Base-by-base conservation (phyloP, 2,113 vertebrate genomes). In the Heterotis niloticus region DNA sequence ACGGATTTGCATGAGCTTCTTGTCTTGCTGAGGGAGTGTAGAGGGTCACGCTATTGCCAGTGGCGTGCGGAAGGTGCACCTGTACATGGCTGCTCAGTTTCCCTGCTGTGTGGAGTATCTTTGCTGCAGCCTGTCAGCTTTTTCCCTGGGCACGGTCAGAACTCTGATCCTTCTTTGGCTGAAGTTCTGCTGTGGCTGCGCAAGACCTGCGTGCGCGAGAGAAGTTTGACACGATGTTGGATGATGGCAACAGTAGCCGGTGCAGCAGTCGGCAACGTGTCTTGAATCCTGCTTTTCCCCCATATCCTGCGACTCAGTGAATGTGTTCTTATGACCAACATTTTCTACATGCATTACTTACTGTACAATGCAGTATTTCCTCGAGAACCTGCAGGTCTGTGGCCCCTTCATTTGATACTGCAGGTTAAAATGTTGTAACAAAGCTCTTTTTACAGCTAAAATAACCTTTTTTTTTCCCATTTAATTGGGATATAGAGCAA, bases 1-100 rank as follows among this genome's bases (percentile, higher is more conserved):
- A 77, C 80, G 81, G 34, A 16, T 52, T 68, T 81, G 82, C 82
- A 79, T 87, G 83, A 76, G 76, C 70, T 82, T 77, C 29, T 57
- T 44, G 24, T 82, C 51, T n/a, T 65, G 18, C 79, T 26, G 34
- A 5, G 5, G 23, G 62, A 56, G 13, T 10, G 10, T 76, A 10
- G 28, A 54, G 10, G 59, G 56, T 16, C 26, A 18, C 29, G 17
- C 57, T 75, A 54, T 5, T 13, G 57, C 26, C 10, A 11, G 17
- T 24, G 28, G 65, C 69, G 26, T 67, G 34, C 23, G 17, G 34
- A 52, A 5, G 23, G 70, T 77, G 10, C 20, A n/a, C 52, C 28
- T 23, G 65, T 57, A 64, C 62, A 5, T 16, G 12, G 16, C 28
- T 66, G 18, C 51, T 66, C 23, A 26, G n/a, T 24, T 20, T 23